Percentiles rank a stretch among this genome's conserved stretches.
These are phyloP conservation scores for Okapia johnstoni DNA, from an alignment of 2,113 vertebrate species.

Conservation along the genomic window DNA sequence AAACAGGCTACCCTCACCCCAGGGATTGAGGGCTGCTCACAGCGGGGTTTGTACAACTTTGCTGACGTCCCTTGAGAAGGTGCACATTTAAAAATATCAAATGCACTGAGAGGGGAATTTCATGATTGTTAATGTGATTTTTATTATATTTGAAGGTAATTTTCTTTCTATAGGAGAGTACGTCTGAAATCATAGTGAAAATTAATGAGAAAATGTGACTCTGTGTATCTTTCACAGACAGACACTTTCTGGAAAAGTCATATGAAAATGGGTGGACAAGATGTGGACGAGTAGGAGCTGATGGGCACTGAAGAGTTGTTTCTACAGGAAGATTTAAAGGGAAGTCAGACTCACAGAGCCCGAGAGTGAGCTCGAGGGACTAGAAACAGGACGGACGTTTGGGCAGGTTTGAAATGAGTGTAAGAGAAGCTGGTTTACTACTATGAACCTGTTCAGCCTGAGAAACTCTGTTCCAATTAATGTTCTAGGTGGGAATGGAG, in stretches of 20 bases:
- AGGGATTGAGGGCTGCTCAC: rapidly evolving
- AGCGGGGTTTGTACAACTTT: rapidly evolving
- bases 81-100: neutral
- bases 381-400: rapidly evolving
- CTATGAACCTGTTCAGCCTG: neutral
- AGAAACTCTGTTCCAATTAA: rapidly evolving
- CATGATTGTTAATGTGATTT: neutral
- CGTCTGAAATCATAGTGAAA: neutral
- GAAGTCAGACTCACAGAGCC: neutral
- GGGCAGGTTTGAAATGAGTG: neutral
- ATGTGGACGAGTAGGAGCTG: neutral
- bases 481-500: neutral
- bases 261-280: rapidly evolving
- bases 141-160: neutral
- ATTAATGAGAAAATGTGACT: neutral
- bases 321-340: neutral
- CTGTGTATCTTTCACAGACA: neutral
- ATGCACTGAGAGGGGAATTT: neutral
- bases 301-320: rapidly evolving
- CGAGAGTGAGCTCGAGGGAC: too few species aligned
- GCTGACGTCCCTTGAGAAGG: rapidly evolving
- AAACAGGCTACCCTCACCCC: neutral
- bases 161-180: neutral
- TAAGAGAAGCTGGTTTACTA: neutral
- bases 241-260: neutral